Evolutionary conservation across 2,888 invertebrate genomes (phyloP).

Genomic region (Agrilus biguttatus): DNA sequence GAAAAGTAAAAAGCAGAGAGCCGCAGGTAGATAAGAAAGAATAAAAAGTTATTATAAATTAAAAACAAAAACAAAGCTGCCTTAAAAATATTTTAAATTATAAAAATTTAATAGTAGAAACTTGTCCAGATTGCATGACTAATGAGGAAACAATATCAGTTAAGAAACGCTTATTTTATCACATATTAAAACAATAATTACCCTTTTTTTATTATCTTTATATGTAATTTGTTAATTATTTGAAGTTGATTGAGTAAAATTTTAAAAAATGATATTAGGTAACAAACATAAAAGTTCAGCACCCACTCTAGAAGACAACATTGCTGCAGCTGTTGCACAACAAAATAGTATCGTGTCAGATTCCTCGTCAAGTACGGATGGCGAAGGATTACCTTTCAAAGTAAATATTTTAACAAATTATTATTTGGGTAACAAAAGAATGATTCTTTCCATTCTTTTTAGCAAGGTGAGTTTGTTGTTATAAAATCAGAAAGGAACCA

Average conservation of each 20-base stretch:
- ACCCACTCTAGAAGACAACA: slow-evolving; percentile 29
- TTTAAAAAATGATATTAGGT: slow-evolving; percentile 10
- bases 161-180: no score
- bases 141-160: no score
- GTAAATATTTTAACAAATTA: slow-evolving; percentile 3
- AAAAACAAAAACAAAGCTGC: no score
- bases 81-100: no score
- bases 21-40: slow-evolving; percentile 4
- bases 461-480: slow-evolving; percentile 83
- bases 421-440: not conserved
- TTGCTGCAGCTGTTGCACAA: slow-evolving; percentile 34
- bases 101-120: no score
- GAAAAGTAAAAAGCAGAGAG: slow-evolving; percentile 13
- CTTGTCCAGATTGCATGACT: no score
- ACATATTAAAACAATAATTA: no score
- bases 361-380: slow-evolving; percentile 1
- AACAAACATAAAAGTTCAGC: slow-evolving; percentile 16
- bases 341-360: slow-evolving; percentile 26
- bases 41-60: no score
- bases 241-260: not conserved
- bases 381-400: slow-evolving; percentile 1
- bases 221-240: not conserved
- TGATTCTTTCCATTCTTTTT: slow-evolving; percentile 8
- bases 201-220: no score
- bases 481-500: slow-evolving; percentile 66